Conservation (phyloP, 1,140 invertebrate genomes). For the Diprion similis region DNA sequence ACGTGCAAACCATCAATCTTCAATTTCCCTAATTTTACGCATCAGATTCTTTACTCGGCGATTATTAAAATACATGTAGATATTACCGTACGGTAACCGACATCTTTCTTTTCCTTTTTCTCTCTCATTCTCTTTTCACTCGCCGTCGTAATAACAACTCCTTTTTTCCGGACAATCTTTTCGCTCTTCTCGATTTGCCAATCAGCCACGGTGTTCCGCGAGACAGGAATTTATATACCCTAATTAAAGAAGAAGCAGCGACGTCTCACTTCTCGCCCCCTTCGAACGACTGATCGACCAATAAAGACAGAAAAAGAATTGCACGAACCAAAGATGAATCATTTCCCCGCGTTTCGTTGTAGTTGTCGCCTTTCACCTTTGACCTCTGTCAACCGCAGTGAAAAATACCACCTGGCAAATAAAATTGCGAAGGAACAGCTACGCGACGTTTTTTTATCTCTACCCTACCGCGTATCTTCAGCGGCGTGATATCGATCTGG, state of each 20-base stretch:
- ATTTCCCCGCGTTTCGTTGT: background rate
- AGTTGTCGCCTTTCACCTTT: background rate
- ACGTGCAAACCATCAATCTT: background rate
- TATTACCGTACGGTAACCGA: too few relatives aligned
- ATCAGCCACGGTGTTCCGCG: background rate
- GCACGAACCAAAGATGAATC: background rate
- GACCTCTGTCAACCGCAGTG: background rate
- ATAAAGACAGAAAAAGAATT: too few relatives aligned
- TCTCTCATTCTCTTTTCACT: background rate
- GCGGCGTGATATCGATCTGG: background rate
- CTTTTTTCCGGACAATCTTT: background rate
- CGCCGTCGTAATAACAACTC: too few relatives aligned
- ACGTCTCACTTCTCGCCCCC: background rate
- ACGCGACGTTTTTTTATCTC: too few relatives aligned
- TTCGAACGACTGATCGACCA: background rate
- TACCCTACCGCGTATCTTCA: too few relatives aligned
- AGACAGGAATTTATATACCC: conserved; percentile 30
- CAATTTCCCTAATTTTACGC: conserved; percentile 7
- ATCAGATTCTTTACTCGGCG: background rate
- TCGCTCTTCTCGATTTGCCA: background rate
- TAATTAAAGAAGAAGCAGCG: conserved; percentile 37
- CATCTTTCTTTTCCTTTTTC: background rate
- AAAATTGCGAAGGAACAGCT: too few relatives aligned
- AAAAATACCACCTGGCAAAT: background rate
- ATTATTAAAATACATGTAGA: background rate